These are phyloP conservation scores for Athripsodes cinereus DNA, from an alignment of 2,888 invertebrate genomes.

Conservation along the genomic window DNA sequence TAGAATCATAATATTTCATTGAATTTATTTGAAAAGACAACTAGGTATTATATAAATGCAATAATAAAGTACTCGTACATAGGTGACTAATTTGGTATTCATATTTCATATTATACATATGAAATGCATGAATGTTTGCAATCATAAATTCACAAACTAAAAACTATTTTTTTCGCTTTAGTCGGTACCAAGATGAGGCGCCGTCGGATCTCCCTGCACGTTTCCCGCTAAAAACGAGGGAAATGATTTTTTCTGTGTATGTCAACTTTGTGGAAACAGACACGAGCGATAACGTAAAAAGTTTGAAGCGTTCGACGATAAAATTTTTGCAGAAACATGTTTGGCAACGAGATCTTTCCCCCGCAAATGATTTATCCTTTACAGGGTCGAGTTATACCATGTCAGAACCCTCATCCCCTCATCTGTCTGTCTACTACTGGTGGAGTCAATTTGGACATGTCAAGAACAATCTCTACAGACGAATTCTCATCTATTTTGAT, in stretches of 20 bases:
- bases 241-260: conserved; percentile 17
- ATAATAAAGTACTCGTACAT: too few relatives aligned
- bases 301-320: conserved; percentile 19
- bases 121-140: too few relatives aligned
- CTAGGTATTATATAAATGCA: too few relatives aligned
- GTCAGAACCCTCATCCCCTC: not conserved
- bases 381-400: not conserved
- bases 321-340: conserved; percentile 18
- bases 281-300: conserved; percentile 17
- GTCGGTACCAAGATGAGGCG: conserved; percentile 2
- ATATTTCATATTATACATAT: too few relatives aligned
- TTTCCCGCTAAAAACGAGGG: not conserved
- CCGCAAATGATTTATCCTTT: conserved; percentile 15
- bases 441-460: too few relatives aligned
- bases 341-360: conserved; percentile 17
- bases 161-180: not conserved
- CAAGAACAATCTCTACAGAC: too few relatives aligned
- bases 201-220: not conserved
- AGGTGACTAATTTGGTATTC: too few relatives aligned
- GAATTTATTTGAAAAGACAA: too few relatives aligned
- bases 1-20: too few relatives aligned
- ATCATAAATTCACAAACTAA: too few relatives aligned
- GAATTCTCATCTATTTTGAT: too few relatives aligned
- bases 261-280: conserved; percentile 17
- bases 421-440: too few relatives aligned